Evolutionary conservation across 2,113 vertebrate species (phyloP).

Genomic region (Montifringilla adamsi): DNA sequence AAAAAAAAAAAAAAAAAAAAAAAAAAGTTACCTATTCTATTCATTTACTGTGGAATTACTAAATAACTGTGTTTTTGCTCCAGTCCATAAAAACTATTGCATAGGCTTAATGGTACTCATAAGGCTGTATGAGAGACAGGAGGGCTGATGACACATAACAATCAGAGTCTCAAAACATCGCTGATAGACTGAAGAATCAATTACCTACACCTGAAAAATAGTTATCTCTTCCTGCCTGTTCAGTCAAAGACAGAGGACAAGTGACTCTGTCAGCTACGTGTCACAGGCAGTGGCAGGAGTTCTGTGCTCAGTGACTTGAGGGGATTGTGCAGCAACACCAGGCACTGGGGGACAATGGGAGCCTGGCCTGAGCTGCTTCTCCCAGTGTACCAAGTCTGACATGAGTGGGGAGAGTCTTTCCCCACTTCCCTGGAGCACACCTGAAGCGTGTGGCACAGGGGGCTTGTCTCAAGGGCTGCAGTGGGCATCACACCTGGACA

Average conservation of each 20-base stretch:
- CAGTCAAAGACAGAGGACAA: neutral
- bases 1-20: neutral
- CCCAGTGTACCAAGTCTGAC: neutral
- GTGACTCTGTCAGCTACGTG: neutral
- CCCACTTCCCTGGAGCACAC: neutral
- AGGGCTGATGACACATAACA: neutral
- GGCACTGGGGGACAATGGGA: accelerated
- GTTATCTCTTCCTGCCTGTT: neutral
- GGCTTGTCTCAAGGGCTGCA: neutral
- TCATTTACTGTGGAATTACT: neutral
- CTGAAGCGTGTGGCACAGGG: neutral
- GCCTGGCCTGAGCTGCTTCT: neutral
- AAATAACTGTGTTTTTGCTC: neutral
- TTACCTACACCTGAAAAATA: neutral
- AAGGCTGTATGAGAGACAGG: neutral
- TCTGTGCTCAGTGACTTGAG: neutral
- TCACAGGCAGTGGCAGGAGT: accelerated
- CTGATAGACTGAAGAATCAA: neutral
- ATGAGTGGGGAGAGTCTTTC: neutral
- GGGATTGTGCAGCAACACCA: neutral
- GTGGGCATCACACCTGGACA: accelerated
- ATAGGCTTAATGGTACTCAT: neutral
- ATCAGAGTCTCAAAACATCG: neutral
- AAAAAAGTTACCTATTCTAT: neutral
- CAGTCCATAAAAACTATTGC: neutral